phyloP scores from a whole-genome alignment of 2,113 vertebrate genomes.

The Phocoena phocoena region DNA sequence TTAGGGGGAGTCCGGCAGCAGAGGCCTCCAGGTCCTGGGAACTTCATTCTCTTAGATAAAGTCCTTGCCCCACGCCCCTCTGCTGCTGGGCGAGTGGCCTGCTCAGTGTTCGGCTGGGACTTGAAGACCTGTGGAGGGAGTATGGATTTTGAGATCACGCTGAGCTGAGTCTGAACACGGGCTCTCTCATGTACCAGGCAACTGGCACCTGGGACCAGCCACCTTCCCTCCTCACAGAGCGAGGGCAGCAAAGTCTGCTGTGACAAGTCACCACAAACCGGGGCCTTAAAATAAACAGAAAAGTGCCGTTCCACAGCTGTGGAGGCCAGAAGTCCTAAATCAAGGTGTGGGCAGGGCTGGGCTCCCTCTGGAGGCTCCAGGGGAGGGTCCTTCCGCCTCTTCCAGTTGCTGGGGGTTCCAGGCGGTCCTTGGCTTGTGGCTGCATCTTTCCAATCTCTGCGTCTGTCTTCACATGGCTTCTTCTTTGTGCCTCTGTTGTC shows the following conservation, averaged over 20 bases:
- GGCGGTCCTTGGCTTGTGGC: neutral
- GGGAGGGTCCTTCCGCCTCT: rapidly evolving
- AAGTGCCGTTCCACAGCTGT: rapidly evolving
- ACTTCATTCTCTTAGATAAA: neutral
- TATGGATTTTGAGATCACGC: neutral
- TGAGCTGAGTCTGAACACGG: neutral
- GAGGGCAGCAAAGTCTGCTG: rapidly evolving
- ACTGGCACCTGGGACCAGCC: neutral
- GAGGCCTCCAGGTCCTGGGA: neutral
- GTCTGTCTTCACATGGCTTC: neutral
- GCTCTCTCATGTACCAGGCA: neutral
- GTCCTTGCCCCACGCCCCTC: neutral
- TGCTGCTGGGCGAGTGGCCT: rapidly evolving
- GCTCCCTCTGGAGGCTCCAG: rapidly evolving
- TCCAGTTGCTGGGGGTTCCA: neutral
- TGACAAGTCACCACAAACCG: rapidly evolving
- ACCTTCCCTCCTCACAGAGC: too few relatives aligned
- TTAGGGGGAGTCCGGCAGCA: neutral
- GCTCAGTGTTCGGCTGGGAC: neutral
- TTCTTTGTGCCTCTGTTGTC: too few relatives aligned
- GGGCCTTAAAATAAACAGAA: too few relatives aligned
- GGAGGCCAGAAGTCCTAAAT: neutral
- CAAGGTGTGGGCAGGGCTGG: rapidly evolving
- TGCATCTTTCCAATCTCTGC: rapidly evolving
- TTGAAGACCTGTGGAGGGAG: rapidly evolving